Evolutionary conservation across 2,113 vertebrate genomes (phyloP).

Genomic region (Tragelaphus imberbis): DNA sequence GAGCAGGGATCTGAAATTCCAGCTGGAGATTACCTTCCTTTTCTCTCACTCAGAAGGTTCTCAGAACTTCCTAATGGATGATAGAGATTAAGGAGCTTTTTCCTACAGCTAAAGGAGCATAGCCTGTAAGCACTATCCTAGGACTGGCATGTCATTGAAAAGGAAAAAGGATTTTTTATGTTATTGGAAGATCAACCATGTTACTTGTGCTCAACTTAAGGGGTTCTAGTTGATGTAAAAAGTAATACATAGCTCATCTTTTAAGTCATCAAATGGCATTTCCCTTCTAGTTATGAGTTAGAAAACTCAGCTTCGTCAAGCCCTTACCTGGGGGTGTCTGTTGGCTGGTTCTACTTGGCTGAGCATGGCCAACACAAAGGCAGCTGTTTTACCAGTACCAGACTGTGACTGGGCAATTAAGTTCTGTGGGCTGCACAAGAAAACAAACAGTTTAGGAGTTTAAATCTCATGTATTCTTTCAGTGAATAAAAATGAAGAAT

Average conservation of each 20-base stretch:
- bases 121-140: background rate
- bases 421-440: conserved; percentile 89
- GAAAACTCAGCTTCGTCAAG: background rate
- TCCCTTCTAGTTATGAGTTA: background rate
- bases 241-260: background rate
- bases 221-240: background rate
- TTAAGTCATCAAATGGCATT: conserved; percentile 36
- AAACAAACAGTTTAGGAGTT: conserved; percentile 30
- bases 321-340: conserved; percentile 90
- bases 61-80: background rate
- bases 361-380: conserved; percentile 97
- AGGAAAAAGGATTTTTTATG: background rate
- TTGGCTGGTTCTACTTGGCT: conserved; percentile 89
- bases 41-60: conserved; percentile 27
- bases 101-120: background rate
- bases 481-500: conserved; percentile 4
- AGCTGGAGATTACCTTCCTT: background rate
- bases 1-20: background rate
- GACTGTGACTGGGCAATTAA: conserved; percentile 97
- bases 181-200: background rate
- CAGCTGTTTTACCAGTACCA: conserved; percentile 96
- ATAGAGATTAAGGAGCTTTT: background rate
- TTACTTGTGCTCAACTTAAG: background rate
- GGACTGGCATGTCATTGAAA: background rate
- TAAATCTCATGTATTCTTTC: background rate